Conservation (phyloP, 1,140 invertebrate species). For the Phortica variegata region DNA sequence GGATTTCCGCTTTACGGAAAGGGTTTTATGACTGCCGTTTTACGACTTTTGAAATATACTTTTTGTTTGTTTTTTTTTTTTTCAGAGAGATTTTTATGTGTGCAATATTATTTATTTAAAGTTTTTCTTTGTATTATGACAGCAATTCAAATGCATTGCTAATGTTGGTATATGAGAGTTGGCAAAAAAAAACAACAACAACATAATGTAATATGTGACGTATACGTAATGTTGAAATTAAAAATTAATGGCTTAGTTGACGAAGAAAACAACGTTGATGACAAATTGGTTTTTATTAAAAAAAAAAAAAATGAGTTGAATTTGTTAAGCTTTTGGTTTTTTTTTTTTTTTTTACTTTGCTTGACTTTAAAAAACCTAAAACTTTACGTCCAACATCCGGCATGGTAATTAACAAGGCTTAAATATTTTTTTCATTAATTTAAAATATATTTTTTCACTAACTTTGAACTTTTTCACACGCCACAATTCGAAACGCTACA, state of each 20-base stretch:
- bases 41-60: constrained; percentile 38
- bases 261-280: constrained; percentile 23
- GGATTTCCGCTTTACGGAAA: constrained; percentile 51
- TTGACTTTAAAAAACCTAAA: too few species aligned
- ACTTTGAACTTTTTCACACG: constrained; percentile 3
- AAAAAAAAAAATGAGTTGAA: constrained; percentile 11
- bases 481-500: too few species aligned
- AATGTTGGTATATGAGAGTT: too few species aligned
- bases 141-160: constrained; percentile 24
- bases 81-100: constrained; percentile 17
- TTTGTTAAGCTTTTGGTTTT: too few species aligned
- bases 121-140: constrained; percentile 40
- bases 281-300: neutral
- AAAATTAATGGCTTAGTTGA: constrained; percentile 23
- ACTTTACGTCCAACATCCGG: too few species aligned
- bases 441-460: constrained; percentile 10
- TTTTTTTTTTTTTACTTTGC: too few species aligned
- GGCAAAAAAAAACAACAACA: too few species aligned
- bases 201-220: constrained; percentile 35
- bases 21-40: constrained; percentile 52
- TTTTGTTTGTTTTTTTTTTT: constrained; percentile 8
- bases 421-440: neutral
- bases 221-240: constrained; percentile 36
- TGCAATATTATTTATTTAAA: constrained; percentile 45
- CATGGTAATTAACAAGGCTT: neutral